phyloP scores from a whole-genome alignment of 2,888 invertebrate species.

The Cheilosia vernalis region DNA sequence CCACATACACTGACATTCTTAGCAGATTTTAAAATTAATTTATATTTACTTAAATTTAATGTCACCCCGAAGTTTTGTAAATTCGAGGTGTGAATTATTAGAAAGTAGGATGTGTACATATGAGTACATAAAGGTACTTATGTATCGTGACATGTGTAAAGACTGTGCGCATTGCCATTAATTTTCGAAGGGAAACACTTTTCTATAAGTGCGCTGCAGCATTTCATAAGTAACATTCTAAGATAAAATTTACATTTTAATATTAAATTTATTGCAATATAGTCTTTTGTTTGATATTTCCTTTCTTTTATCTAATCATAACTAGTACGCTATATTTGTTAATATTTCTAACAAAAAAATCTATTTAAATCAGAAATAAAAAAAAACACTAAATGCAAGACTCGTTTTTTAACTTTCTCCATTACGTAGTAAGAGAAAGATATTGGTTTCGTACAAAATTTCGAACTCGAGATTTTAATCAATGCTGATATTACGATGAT shows the following conservation, averaged over 20 bases:
- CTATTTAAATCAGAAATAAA: conserved; percentile 28
- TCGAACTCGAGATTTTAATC: too few species aligned
- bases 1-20: conserved; percentile 24
- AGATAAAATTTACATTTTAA: conserved; percentile 6
- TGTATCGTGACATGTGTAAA: conserved; percentile 32
- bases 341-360: conserved; percentile 16
- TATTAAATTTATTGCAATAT: conserved; percentile 23
- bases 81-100: neutral
- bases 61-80: neutral
- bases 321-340: conserved; percentile 20
- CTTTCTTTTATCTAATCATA: neutral
- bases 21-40: conserved; percentile 13
- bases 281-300: conserved; percentile 27
- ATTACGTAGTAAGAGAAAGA: too few species aligned
- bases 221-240: conserved; percentile 3
- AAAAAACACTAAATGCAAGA: conserved; percentile 10
- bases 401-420: too few species aligned
- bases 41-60: conserved; percentile 7
- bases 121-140: neutral
- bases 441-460: too few species aligned
- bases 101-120: neutral
- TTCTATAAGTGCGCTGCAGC: neutral
- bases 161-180: conserved; percentile 13
- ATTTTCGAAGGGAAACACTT: conserved; percentile 5
- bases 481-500: too few species aligned